Evolutionary conservation across 2,888 invertebrate genomes (phyloP).

Genomic region (Merodon equestris): DNA sequence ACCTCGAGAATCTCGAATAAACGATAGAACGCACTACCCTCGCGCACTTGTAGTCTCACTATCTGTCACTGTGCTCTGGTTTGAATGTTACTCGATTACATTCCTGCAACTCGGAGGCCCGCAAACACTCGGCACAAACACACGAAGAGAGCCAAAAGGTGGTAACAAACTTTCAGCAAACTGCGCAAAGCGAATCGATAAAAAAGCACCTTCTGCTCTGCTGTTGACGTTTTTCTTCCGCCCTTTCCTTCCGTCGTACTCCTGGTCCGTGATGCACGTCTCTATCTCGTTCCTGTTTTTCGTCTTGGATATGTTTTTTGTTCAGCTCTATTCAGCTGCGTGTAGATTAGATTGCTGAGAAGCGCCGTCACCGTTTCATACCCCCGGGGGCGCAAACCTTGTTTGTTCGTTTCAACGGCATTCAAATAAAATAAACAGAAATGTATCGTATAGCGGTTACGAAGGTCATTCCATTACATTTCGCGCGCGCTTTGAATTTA

Average conservation of each 20-base stretch:
- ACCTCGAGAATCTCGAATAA: conserved; percentile 7
- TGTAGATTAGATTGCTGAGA: conserved; percentile 38
- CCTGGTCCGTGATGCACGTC: too few relatives aligned
- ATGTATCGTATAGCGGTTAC: conserved; percentile 55
- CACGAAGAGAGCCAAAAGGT: conserved; percentile 33
- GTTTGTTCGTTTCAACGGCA: conserved; percentile 52
- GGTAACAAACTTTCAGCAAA: conserved; percentile 64
- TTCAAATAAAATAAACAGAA: conserved; percentile 2
- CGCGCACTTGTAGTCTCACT: background rate
- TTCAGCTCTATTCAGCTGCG: conserved; percentile 33
- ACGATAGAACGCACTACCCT: too few relatives aligned
- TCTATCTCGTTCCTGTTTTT: too few relatives aligned
- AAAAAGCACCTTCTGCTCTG: conserved; percentile 20
- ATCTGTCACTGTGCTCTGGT: conserved; percentile 22
- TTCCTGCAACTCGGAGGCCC: conserved; percentile 33
- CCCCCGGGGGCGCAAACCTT: conserved; percentile 31
- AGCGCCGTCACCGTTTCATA: background rate
- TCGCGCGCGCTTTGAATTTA: conserved; percentile 32
- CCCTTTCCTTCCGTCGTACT: background rate
- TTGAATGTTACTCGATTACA: conserved; percentile 13
- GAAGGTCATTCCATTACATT: conserved; percentile 61
- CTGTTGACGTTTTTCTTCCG: conserved; percentile 12
- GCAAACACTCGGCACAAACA: conserved; percentile 64
- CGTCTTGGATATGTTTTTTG: too few relatives aligned
- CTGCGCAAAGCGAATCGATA: conserved; percentile 68